Evolutionary conservation across 37 sponge, comb jelly and placozoan species (phyloP), one percentile per base, ranked within the genome.

Genomic region (Cladorhizidae sp.): DNA sequence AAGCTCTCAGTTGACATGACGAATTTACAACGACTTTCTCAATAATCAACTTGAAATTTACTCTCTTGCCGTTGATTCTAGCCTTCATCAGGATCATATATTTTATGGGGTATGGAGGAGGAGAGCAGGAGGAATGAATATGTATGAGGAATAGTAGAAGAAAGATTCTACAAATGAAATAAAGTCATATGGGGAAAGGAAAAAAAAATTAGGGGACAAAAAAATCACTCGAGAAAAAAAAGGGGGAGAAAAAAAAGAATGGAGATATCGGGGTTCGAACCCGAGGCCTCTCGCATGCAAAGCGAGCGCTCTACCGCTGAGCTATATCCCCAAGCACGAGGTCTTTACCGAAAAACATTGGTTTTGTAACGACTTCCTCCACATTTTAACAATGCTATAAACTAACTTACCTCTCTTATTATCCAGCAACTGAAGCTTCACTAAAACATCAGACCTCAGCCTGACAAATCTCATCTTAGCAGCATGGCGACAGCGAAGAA

Each of bases 181-280:
- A 59, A 40, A 64, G 6, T 14, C n/a, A n/a, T 5, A 28, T 15
- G 62, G 62, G 62, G 15, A 61, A 61, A 61, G 29, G 12, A 28
- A n/a, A 61, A 61, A 61, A 61, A 6, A n/a, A 45, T 32, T 5
- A 31, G 39, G 37, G 3, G 37, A 18, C 6, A 68, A 68, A 68
- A 68, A 35, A 68, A 5, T 3, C 8, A 6, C 11, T 25, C 31
- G 38, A 31, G 14, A 35, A 68, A 3, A 35, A 35, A 29, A 45
- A 45, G 49, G 9, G 49, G 49, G 9, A 45, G 49, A 9, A 9
- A 45, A 9, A 9, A 45, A 41, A 74, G 55, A 54, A 82, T 90
- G 91, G 91, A 90, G 91, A 85, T 86, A 81, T 73, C 83, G 91
- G 91, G 91, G 82, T 77, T 90, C 81, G 91, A 90, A 90, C 91